These are phyloP conservation scores for Cheilosia vernalis DNA, from an alignment of 2,888 invertebrate genomes.

Conservation along the genomic window DNA sequence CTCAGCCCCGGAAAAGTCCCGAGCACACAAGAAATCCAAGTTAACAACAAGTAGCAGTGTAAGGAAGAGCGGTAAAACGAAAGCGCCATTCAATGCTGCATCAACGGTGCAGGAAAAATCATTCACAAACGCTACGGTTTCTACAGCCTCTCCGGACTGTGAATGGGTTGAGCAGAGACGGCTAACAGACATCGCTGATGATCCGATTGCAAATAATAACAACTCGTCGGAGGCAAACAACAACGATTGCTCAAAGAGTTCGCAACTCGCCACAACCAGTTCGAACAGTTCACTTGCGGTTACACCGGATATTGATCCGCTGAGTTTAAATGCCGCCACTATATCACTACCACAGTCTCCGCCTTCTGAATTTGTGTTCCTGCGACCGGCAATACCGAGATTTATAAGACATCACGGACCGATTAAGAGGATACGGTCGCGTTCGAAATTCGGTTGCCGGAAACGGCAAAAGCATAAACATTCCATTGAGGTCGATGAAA, in stretches of 20 bases:
- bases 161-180: constrained; percentile 70
- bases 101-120: constrained; percentile 19
- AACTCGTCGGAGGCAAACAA: constrained; percentile 61
- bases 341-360: constrained; percentile 54
- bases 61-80: constrained; percentile 49
- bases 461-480: constrained; percentile 81
- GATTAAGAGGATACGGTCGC: constrained; percentile 81
- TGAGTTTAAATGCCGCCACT: constrained; percentile 49
- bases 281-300: constrained; percentile 26
- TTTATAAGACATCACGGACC: constrained; percentile 75
- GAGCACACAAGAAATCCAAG: constrained; percentile 51
- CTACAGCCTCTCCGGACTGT: constrained; percentile 31
- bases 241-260: constrained; percentile 48
- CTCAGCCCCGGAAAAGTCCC: constrained; percentile 25
- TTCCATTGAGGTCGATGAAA: constrained; percentile 83
- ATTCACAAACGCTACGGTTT: constrained; percentile 38
- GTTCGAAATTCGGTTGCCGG: constrained; percentile 82
- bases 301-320: constrained; percentile 27
- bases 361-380: constrained; percentile 80
- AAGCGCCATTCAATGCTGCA: neutral
- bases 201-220: constrained; percentile 42
- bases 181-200: constrained; percentile 14
- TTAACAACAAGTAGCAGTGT: constrained; percentile 14
- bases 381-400: constrained; percentile 78
- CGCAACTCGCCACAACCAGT: constrained; percentile 20